These are phyloP conservation scores for Aplysia californica DNA, from an alignment of 1,140 invertebrate species.

Conservation along the genomic window DNA sequence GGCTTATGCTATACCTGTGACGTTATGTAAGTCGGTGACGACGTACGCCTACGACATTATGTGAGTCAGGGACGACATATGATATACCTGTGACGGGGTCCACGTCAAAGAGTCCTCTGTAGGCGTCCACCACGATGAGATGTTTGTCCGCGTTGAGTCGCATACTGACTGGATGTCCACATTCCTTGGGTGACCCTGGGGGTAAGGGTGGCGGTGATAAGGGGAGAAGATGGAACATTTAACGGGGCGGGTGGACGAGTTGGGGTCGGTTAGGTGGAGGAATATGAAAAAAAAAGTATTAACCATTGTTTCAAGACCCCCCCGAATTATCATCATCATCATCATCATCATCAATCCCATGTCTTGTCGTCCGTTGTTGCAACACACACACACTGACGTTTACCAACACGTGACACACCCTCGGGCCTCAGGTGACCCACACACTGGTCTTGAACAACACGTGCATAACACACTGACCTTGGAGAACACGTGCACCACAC, in stretches of 20 bases:
- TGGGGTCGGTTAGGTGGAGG: background rate
- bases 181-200: slow-evolving; percentile 5
- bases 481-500: too few relatives aligned
- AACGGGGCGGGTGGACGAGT: background rate
- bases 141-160: background rate
- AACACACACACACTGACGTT: too few relatives aligned
- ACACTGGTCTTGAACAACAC: too few relatives aligned
- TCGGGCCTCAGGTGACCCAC: too few relatives aligned
- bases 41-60: too few relatives aligned
- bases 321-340: background rate
- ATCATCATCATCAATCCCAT: too few relatives aligned
- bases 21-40: too few relatives aligned
- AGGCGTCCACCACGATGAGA: slow-evolving; percentile 10
- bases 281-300: background rate
- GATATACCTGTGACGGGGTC: slow-evolving; percentile 7
- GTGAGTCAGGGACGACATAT: too few relatives aligned
- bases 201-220: background rate
- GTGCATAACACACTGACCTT: too few relatives aligned
- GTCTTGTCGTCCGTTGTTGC: too few relatives aligned
- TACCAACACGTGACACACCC: too few relatives aligned
- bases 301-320: background rate
- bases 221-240: background rate
- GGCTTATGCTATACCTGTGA: too few relatives aligned
- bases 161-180: slow-evolving; percentile 8
- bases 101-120: slow-evolving; percentile 14